phyloP scores from a whole-genome alignment of 2,113 vertebrate genomes.

The Xenus cinereus region DNA sequence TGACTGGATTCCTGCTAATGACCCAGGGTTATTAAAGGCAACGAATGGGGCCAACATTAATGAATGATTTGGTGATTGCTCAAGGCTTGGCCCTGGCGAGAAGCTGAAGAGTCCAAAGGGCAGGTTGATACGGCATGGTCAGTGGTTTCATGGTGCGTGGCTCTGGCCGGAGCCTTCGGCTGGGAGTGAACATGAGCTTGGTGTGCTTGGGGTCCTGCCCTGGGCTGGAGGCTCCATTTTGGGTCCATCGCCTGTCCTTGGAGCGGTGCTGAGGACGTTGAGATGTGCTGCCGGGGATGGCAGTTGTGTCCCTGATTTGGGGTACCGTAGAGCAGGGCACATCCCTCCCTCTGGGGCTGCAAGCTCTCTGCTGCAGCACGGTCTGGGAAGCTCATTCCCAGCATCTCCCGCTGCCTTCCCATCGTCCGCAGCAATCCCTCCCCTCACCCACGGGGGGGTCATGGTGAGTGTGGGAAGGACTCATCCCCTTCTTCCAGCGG shows the following conservation, averaged over 20 bases:
- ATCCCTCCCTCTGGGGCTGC: fast-evolving
- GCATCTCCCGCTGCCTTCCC: not conserved
- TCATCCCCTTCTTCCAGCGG: not conserved
- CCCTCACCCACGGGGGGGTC: not conserved
- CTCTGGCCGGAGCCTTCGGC: fast-evolving
- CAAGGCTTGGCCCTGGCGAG: not conserved
- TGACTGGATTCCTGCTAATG: not conserved
- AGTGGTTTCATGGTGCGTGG: not conserved
- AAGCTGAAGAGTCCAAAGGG: not conserved
- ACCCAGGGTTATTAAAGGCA: not conserved
- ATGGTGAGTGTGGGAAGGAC: not conserved
- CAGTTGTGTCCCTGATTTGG: not conserved
- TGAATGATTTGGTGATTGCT: not conserved
- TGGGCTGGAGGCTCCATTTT: fast-evolving
- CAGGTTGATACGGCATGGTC: not conserved
- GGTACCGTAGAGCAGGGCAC: fast-evolving
- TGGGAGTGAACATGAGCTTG: fast-evolving
- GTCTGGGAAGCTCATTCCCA: not conserved
- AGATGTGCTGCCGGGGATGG: fast-evolving
- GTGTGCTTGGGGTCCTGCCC: not conserved
- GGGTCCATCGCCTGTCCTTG: fast-evolving
- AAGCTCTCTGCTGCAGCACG: fast-evolving
- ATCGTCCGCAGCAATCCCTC: not conserved
- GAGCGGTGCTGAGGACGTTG: fast-evolving
- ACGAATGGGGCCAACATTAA: not conserved